phyloP scores from a whole-genome alignment of 2,113 vertebrate species.

The Arenaria interpres region DNA sequence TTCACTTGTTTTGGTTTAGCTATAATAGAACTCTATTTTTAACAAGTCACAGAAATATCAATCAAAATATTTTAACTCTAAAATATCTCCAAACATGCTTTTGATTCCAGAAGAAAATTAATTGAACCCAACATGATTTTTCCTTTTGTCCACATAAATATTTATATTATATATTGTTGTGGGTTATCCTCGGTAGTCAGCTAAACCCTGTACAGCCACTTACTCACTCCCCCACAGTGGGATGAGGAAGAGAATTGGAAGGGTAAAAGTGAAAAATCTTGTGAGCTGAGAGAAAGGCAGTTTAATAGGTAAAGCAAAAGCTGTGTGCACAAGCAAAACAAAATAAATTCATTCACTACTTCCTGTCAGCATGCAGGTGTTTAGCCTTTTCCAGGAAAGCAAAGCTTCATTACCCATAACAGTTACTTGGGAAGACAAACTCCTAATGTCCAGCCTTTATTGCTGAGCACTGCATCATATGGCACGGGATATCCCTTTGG shows the following conservation, averaged over 20 bases:
- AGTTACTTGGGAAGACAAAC: not conserved
- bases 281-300: not conserved
- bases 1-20: not conserved
- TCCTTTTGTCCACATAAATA: not conserved
- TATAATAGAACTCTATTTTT: not conserved
- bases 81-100: not conserved
- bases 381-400: not conserved
- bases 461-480: not conserved
- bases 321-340: rapidly evolving
- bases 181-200: not conserved
- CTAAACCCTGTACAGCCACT: not conserved
- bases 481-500: not conserved
- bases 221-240: not conserved
- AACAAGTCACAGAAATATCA: not conserved
- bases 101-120: not conserved
- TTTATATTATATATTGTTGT: not conserved
- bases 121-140: not conserved
- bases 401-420: not conserved
- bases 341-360: not conserved
- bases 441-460: not conserved
- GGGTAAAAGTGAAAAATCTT: not conserved
- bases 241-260: not conserved
- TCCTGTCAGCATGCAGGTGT: not conserved
- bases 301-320: not conserved
- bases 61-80: not conserved